phyloP scores from a whole-genome alignment of 1,140 invertebrate species.

The Halyomorpha halys region DNA sequence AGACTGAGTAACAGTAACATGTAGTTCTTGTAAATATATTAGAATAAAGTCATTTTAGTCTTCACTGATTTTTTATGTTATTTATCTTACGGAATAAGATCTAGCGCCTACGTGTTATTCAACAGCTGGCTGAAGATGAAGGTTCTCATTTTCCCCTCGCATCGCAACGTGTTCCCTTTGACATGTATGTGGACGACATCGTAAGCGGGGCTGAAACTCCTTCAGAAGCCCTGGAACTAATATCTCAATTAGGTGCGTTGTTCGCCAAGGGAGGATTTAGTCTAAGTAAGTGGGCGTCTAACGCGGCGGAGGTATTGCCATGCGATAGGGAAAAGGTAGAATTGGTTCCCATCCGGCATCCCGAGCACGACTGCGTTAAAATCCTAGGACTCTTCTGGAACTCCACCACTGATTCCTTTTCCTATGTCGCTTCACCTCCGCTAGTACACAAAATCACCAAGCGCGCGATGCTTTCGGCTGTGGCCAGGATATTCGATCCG shows the following conservation, averaged over 20 bases:
- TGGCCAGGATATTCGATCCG: constrained; percentile 37
- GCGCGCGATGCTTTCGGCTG: constrained; percentile 33
- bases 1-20: too few species aligned
- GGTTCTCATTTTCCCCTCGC: constrained; percentile 29
- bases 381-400: constrained; percentile 28
- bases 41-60: too few species aligned
- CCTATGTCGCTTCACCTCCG: background rate
- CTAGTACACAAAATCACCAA: constrained; percentile 30
- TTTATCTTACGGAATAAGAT: constrained; percentile 33
- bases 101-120: constrained; percentile 34
- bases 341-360: background rate
- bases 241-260: constrained; percentile 23
- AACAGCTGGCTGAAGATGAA: constrained; percentile 34
- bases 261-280: constrained; percentile 26
- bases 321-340: background rate
- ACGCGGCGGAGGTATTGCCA: background rate
- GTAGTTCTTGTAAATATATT: too few species aligned
- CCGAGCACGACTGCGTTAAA: background rate
- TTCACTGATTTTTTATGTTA: too few species aligned
- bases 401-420: constrained; percentile 23
- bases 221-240: constrained; percentile 26
- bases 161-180: constrained; percentile 30
- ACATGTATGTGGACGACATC: constrained; percentile 41
- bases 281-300: constrained; percentile 26
- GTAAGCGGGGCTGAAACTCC: constrained; percentile 33